phyloP scores from a whole-genome alignment of 2,113 vertebrate species.

The Coptodon bakossiorum region DNA sequence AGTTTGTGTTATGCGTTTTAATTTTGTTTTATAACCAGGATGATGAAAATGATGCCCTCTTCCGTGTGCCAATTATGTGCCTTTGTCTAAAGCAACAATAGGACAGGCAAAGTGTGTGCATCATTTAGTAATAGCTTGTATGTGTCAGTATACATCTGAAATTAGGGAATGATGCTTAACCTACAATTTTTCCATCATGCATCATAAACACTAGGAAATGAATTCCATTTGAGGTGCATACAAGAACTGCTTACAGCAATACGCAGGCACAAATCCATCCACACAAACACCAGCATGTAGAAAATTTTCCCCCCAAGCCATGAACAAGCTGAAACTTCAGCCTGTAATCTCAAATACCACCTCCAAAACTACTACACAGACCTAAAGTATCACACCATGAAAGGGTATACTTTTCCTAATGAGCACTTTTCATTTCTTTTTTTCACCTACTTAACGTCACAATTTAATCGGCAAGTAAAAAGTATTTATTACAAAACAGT shows the following conservation, averaged over 20 bases:
- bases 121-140: neutral
- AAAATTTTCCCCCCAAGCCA: rapidly evolving
- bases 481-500: neutral
- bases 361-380: neutral
- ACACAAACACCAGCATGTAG: neutral
- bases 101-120: neutral
- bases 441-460: rapidly evolving
- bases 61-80: neutral
- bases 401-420: neutral
- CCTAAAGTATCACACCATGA: neutral
- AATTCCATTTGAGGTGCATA: neutral
- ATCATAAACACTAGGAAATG: neutral
- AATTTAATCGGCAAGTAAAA: neutral
- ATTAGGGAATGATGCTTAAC: neutral
- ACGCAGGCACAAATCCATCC: neutral
- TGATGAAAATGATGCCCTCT: rapidly evolving
- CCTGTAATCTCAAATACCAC: neutral
- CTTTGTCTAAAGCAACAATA: neutral
- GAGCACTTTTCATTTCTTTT: neutral
- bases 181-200: neutral
- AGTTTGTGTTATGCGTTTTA: rapidly evolving
- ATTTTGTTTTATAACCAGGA: neutral
- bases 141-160: neutral
- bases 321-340: neutral
- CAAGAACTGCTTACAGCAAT: neutral